Conservation (phyloP, 2,113 vertebrate species). For the Eulemur rufifrons region DNA sequence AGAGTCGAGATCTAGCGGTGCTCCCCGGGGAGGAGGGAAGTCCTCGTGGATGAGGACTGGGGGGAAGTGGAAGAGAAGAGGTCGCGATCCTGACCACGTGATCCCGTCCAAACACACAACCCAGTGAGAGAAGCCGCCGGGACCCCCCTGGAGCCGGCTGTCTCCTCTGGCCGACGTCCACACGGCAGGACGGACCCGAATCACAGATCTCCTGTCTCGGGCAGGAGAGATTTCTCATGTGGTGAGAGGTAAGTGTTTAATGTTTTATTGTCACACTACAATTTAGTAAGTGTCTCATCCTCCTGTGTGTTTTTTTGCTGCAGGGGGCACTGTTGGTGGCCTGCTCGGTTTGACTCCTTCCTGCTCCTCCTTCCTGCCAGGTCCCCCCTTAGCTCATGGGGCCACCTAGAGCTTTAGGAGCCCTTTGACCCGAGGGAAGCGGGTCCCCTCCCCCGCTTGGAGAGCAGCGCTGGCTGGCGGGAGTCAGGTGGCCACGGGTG, state of each 20-base stretch:
- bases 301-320: too few relatives aligned
- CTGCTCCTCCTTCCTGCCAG: not conserved
- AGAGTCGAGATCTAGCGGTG: not conserved
- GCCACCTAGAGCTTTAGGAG: too few relatives aligned
- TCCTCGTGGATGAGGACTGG: not conserved
- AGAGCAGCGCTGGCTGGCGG: not conserved
- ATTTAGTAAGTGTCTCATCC: not conserved
- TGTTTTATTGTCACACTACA: not conserved
- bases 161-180: not conserved
- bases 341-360: not conserved
- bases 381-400: not conserved
- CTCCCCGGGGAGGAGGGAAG: not conserved
- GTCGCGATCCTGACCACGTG: not conserved
- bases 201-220: too few relatives aligned
- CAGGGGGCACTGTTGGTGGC: not conserved
- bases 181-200: not conserved
- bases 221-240: not conserved
- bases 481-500: too few relatives aligned
- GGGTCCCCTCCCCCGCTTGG: too few relatives aligned
- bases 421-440: not conserved
- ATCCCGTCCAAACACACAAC: not conserved
- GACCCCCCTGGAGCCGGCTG: not conserved
- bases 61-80: not conserved
- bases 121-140: not conserved
- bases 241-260: not conserved